Evolutionary conservation across 1,140 invertebrate genomes (phyloP).

Genomic region (Campodea augens): DNA sequence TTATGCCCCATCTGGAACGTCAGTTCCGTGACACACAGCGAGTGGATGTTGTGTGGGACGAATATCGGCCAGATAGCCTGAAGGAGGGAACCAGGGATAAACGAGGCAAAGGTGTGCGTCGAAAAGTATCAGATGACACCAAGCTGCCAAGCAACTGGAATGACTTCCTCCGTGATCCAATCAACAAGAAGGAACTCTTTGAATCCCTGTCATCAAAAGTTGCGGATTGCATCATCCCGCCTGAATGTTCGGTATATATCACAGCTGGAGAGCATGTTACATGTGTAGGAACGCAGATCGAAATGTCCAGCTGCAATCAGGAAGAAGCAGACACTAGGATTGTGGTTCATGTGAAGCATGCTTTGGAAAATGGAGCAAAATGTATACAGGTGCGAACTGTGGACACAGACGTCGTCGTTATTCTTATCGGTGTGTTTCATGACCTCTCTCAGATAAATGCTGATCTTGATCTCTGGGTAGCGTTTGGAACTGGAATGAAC

Average conservation of each 20-base stretch:
- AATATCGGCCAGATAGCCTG: background rate
- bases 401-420: constrained; percentile 17
- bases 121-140: background rate
- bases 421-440: constrained; percentile 13
- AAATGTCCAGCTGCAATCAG: constrained; percentile 14
- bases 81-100: background rate
- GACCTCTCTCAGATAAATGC: background rate
- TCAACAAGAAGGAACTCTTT: background rate
- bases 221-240: background rate
- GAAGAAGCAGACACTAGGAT: constrained; percentile 17
- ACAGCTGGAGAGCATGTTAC: no score
- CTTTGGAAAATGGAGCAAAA: constrained; percentile 7
- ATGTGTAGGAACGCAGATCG: background rate
- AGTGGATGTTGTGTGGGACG: background rate
- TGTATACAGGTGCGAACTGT: constrained; percentile 11
- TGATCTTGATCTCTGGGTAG: background rate
- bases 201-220: background rate
- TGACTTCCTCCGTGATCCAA: background rate
- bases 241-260: background rate
- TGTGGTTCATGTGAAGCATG: constrained; percentile 14
- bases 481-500: background rate
- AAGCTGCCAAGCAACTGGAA: background rate
- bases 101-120: background rate
- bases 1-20: no score
- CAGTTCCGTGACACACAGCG: no score